Evolutionary conservation across 1,140 invertebrate species (phyloP).

Genomic region (Teleogryllus occipitalis): DNA sequence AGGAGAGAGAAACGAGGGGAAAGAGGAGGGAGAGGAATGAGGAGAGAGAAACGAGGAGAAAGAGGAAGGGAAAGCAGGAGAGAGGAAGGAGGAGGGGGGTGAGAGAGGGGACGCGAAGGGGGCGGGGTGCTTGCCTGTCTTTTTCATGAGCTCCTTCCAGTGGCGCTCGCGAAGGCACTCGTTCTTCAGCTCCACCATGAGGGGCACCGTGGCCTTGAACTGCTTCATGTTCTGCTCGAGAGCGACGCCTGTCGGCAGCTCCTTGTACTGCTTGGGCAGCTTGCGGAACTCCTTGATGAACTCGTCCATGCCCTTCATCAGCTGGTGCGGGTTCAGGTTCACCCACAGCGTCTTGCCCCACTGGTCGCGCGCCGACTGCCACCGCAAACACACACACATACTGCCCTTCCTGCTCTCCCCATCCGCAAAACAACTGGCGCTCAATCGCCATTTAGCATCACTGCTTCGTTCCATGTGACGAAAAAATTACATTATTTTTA

Average conservation of each 20-base stretch:
- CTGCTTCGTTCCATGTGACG: too few relatives aligned
- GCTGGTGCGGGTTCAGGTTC: slow-evolving; percentile 70
- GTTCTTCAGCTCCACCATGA: slow-evolving; percentile 85
- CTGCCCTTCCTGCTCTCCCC: too few relatives aligned
- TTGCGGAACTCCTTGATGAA: slow-evolving; percentile 70
- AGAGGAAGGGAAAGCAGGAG: too few relatives aligned
- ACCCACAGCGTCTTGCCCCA: slow-evolving; percentile 84
- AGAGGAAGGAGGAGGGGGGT: too few relatives aligned
- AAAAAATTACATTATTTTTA: too few relatives aligned
- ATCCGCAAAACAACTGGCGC: too few relatives aligned
- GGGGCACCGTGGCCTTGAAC: slow-evolving; percentile 75
- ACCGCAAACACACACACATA: background rate
- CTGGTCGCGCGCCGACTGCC: slow-evolving; percentile 50
- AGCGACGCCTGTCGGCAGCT: slow-evolving; percentile 49
- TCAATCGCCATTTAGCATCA: too few relatives aligned
- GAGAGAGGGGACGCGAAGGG: too few relatives aligned
- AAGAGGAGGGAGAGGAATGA: too few relatives aligned
- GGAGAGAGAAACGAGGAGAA: too few relatives aligned
- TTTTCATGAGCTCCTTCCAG: slow-evolving; percentile 80
- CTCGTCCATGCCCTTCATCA: slow-evolving; percentile 78
- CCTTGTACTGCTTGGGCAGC: slow-evolving; percentile 47
- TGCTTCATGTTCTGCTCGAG: slow-evolving; percentile 78
- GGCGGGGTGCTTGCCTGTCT: slow-evolving; percentile 58
- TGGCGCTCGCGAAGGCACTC: slow-evolving; percentile 81
- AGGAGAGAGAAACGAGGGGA: too few relatives aligned